Base-by-base conservation (phyloP, 2,797 vertebrate species). In the Myiotriccus ornatus region DNA sequence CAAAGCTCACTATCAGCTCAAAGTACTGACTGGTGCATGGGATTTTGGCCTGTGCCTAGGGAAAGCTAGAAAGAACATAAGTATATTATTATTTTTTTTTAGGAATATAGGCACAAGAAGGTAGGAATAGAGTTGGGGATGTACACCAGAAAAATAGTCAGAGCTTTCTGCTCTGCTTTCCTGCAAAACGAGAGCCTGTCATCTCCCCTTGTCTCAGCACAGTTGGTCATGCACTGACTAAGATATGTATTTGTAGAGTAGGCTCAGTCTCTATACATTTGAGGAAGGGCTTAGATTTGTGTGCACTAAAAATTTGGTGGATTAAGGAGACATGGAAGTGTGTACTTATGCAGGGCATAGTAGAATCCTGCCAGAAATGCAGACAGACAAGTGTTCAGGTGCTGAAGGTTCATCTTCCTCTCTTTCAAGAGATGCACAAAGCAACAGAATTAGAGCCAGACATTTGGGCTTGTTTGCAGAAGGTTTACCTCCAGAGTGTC, bases 201-300 rank as follows among this genome's bases (percentile, higher is more conserved):
- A 27, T 76, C 15, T 87, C 63, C 30, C 46, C 17, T 59, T 37
- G 76, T 21, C 78, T 90, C 82, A 93, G 76, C 57, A 70, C 46
- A 17, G 0, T 1, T 4, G 76, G 68, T 74, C 68, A 20, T 57
- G 76, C 90, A 49, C 88, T 78, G 65, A 56, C 68, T 52, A 2
- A 92, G 83, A 74, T 71, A 14, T 27, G 5, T 5, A 20, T 6
- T 8, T 74, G 49, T 14, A 20, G 69, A 62, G 83, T 65, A 10
- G 60, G 39, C 83, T 90, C 90, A 59, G 55, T 57, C 68, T 91
- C 78, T 85, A 0, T 85, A 18, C 37, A 1, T 84, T 81, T 56
- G 80, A 82, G 77, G 59, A 90, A 94, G 63, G 81, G 90, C 93
- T 96, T 94, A 94, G 83, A 34, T 88, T 71, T 95, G 93, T 94